Evolutionary conservation across 2,113 vertebrate species (phyloP), one percentile per base, ranked within the genome.

Genomic region (Nansenia antarctica): DNA sequence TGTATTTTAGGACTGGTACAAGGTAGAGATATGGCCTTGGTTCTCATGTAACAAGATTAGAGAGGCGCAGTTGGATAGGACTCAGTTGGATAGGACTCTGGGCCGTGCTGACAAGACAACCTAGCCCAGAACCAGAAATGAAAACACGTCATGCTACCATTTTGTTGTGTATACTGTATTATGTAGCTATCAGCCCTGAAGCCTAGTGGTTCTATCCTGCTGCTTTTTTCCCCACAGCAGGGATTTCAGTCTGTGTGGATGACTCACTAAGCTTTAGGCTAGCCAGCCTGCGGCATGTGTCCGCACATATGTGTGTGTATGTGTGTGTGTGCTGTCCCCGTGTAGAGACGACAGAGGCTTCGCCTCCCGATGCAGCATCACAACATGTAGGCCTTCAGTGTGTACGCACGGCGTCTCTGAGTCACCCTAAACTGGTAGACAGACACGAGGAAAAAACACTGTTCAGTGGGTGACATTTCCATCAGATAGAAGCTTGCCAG

Each of bases 221-320:
- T 49, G n/a, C n/a, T n/a, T n/a, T n/a, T 8, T 49, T 37, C 5
- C 45, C n/a, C 15, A 20, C 20, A 49, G n/a, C 45, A 11, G 6
- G 11, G 20, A 31, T 39, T 42, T 24, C 65, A n/a, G 11, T 34
- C 32, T 27, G 22, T 39, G 27, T 30, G 31, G 42, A 66, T 80
- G 71, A 83, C 55, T 77, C 77, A 72, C 32, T 26, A 35, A n/a
- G 58, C 59, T 69, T n/a, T 77, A 74, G 32, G 27, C 27, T 74
- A 67, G 59, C 27, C 12, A 53, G 39, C 66, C 62, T 52, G 53
- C 26, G 31, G 53, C 22, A 24, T 66, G 29, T 32, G 29, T 34
- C 49, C 47, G 53, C 64, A 54, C 47, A n/a, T 15, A 20, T 49
- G 4, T 49, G 45, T 49, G 45, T 15, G 45, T n/a, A n/a, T n/a